Evolutionary conservation across 1,140 invertebrate species (phyloP).

Genomic region (Ruditapes philippinarum): DNA sequence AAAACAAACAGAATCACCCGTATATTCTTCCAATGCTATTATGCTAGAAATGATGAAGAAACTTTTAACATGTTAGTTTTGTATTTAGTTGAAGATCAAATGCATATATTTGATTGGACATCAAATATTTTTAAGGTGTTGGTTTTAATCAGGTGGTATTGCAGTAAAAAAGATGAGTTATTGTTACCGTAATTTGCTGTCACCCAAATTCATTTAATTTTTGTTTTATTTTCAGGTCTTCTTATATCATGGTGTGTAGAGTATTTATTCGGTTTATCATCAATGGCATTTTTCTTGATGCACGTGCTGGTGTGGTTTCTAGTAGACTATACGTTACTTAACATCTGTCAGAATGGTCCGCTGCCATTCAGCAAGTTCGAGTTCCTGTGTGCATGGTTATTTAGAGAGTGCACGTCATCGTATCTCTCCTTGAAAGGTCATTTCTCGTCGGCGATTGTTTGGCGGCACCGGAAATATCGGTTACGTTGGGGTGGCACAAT

Average conservation of each 20-base stretch:
- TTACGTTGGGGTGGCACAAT: conserved; percentile 96
- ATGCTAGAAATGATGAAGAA: too few relatives aligned
- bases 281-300: conserved; percentile 95
- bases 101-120: too few relatives aligned
- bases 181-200: too few relatives aligned
- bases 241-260: conserved; percentile 93
- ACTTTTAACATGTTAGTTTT: too few relatives aligned
- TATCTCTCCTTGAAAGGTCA: conserved; percentile 95
- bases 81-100: too few relatives aligned
- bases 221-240: conserved; percentile 89
- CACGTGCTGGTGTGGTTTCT: conserved; percentile 98
- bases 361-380: conserved; percentile 98
- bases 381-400: conserved; percentile 97
- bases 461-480: conserved; percentile 95
- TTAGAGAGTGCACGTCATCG: conserved; percentile 95
- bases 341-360: conserved; percentile 94
- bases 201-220: background rate
- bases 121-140: too few relatives aligned
- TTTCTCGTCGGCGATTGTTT: conserved; percentile 94
- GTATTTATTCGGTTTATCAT: conserved; percentile 94
- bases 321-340: conserved; percentile 96
- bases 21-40: too few relatives aligned
- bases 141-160: too few relatives aligned
- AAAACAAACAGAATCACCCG: too few relatives aligned
- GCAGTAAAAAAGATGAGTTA: too few relatives aligned